Conservation (phyloP, 1,140 invertebrate species). For the Cydia amplana region DNA sequence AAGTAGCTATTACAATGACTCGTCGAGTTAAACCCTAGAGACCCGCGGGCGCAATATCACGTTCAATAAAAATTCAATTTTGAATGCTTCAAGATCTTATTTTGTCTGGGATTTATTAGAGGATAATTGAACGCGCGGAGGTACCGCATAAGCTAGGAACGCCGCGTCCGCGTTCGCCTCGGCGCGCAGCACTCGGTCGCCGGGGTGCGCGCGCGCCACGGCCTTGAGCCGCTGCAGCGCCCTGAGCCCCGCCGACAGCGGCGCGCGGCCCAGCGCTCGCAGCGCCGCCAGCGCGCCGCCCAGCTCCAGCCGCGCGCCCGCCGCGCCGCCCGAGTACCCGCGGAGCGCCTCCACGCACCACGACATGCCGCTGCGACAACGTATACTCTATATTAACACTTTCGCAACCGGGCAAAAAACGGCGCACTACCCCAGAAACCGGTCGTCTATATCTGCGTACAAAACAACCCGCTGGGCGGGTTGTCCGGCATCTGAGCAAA, state of each 20-base stretch:
- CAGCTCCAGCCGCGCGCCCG: slow-evolving; percentile 69
- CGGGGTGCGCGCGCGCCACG: slow-evolving; percentile 57
- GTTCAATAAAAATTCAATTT: too few relatives aligned
- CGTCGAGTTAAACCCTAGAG: too few relatives aligned
- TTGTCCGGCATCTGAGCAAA: too few relatives aligned
- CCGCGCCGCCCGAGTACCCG: slow-evolving; percentile 66
- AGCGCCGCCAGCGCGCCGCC: slow-evolving; percentile 67
- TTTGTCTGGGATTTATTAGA: too few relatives aligned
- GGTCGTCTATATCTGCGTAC: too few relatives aligned
- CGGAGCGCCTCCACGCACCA: slow-evolving; percentile 76
- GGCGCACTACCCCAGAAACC: too few relatives aligned
- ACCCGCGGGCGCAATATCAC: too few relatives aligned
- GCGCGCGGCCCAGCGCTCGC: slow-evolving; percentile 47
- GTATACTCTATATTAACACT: too few relatives aligned
- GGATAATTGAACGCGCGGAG: slow-evolving; percentile 4
- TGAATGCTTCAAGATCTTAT: too few relatives aligned
- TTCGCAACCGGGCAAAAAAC: too few relatives aligned
- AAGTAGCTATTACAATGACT: too few relatives aligned
- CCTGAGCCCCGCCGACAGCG: slow-evolving; percentile 45
- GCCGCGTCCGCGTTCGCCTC: slow-evolving; percentile 72
- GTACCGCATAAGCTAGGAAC: slow-evolving; percentile 72
- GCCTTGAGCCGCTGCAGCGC: slow-evolving; percentile 67
- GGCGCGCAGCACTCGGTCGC: slow-evolving; percentile 59
- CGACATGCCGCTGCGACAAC: slow-evolving; percentile 45
- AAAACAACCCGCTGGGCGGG: too few relatives aligned